Evolutionary conservation across 92 coral and sea anemone species (phyloP).

Genomic region (Scolanthus callimorphus): DNA sequence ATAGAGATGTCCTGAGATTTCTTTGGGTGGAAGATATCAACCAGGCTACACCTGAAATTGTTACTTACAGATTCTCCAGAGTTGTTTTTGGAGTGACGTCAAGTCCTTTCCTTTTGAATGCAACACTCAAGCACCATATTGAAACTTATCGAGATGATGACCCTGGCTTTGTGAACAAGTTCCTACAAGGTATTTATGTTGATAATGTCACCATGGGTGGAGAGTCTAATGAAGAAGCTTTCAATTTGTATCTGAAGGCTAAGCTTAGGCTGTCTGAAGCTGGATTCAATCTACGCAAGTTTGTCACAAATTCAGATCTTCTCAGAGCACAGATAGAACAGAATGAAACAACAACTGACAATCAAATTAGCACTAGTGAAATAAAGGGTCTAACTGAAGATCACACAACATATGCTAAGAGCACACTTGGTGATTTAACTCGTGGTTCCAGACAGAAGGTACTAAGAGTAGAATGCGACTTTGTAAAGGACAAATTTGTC

Average conservation of each 20-base stretch:
- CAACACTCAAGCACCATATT: constrained; percentile 8
- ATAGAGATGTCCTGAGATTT: constrained; percentile 37
- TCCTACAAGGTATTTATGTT: constrained; percentile 26
- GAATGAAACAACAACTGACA: constrained; percentile 24
- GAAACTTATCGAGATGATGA: not conserved
- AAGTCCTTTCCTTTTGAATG: constrained; percentile 12
- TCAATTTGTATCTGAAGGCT: constrained; percentile 32
- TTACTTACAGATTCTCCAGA: too few species aligned
- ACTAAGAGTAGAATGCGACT: constrained; percentile 45
- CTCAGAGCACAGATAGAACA: constrained; percentile 27
- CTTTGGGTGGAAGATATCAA: too few species aligned
- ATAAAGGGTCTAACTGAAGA: constrained; percentile 10
- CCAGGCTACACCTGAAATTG: too few species aligned
- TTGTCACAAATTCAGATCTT: constrained; percentile 25
- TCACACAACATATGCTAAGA: constrained; percentile 8
- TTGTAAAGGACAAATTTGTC: constrained; percentile 41
- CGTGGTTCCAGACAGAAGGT: too few species aligned
- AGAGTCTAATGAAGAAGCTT: constrained; percentile 17
- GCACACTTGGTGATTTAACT: constrained; percentile 16
- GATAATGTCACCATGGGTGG: constrained; percentile 30
- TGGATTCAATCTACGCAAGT: constrained; percentile 53
- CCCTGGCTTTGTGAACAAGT: constrained; percentile 23
- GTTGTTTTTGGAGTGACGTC: too few species aligned
- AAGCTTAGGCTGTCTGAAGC: constrained; percentile 36
- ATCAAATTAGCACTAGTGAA: constrained; percentile 9